These are phyloP conservation scores for Mormoops blainvillei DNA, from an alignment of 2,113 vertebrate species.

Conservation along the genomic window DNA sequence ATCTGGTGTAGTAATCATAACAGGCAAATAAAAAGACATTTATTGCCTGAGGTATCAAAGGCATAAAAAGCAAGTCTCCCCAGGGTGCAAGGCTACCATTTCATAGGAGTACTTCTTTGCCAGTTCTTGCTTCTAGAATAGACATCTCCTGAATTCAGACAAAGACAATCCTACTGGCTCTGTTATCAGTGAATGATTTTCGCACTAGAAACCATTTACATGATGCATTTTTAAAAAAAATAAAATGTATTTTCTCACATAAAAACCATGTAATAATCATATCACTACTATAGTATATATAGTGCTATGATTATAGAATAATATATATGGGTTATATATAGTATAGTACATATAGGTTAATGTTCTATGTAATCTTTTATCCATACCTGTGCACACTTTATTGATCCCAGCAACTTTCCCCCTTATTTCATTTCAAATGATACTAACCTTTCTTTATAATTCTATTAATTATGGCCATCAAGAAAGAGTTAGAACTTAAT, in stretches of 20 bases:
- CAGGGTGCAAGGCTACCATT: conserved; percentile 36
- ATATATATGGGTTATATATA: no score
- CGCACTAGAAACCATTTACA: conserved; percentile 63
- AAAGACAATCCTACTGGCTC: conserved; percentile 34
- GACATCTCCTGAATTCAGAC: conserved; percentile 71
- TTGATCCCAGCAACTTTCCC: not conserved
- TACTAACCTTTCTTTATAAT: not conserved
- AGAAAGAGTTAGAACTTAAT: not conserved
- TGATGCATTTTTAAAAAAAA: no score
- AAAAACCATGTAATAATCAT: conserved; percentile 12
- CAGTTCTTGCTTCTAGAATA: conserved; percentile 74
- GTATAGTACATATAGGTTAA: no score
- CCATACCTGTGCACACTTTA: not conserved
- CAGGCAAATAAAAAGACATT: conserved; percentile 4
- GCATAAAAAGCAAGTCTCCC: not conserved
- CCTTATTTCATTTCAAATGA: not conserved
- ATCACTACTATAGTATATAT: not conserved
- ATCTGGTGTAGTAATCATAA: not conserved
- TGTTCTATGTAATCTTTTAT: not conserved
- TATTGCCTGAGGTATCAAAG: not conserved
- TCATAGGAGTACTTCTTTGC: conserved; percentile 63
- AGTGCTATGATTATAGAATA: no score
- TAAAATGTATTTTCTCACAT: not conserved
- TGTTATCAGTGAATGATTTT: conserved; percentile 47
- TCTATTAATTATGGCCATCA: not conserved